A percentile compares a stretch with the other conserved stretches of the same genome.
Conservation (phyloP, 2,888 invertebrate genomes). For the Erebia palarica region DNA sequence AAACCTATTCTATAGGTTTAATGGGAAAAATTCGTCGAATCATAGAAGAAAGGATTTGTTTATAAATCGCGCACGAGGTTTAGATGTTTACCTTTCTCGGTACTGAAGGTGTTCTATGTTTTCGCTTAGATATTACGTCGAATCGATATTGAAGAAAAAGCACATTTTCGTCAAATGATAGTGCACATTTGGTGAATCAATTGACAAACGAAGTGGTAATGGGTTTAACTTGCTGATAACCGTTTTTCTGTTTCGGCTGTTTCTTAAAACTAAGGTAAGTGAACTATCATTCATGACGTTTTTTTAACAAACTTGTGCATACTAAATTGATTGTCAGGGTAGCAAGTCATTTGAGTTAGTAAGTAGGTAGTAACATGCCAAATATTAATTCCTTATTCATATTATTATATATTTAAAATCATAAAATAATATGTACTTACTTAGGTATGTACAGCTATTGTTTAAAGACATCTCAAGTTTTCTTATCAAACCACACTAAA, state of each 20-base stretch:
- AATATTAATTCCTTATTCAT: not conserved
- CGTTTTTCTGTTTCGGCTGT: slow-evolving; percentile 36
- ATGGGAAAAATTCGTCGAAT: slow-evolving; percentile 34
- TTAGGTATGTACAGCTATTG: not conserved
- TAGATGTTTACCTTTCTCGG: slow-evolving; percentile 58
- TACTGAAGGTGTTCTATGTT: slow-evolving; percentile 53
- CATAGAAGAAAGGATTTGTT: slow-evolving; percentile 34
- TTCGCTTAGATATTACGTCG: slow-evolving; percentile 53
- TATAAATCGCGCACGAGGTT: slow-evolving; percentile 23
- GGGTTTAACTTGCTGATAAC: slow-evolving; percentile 47
- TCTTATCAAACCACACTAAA: not conserved
- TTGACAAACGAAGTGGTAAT: slow-evolving; percentile 59
- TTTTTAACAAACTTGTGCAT: slow-evolving; percentile 10
- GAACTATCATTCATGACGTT: slow-evolving; percentile 28
- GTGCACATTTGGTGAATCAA: slow-evolving; percentile 60
- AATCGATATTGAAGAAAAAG: slow-evolving; percentile 62
- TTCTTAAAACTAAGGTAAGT: slow-evolving; percentile 47
- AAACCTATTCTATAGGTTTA: slow-evolving; percentile 39
- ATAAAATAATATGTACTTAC: not conserved
- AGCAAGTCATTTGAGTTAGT: slow-evolving; percentile 1
- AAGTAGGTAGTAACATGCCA: not conserved
- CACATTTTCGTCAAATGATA: slow-evolving; percentile 68
- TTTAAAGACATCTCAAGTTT: not conserved
- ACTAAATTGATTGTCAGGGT: slow-evolving; percentile 22
- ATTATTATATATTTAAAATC: not conserved